Evolutionary conservation across 2,888 invertebrate genomes (phyloP).

Genomic region (Euzophera pinguis): DNA sequence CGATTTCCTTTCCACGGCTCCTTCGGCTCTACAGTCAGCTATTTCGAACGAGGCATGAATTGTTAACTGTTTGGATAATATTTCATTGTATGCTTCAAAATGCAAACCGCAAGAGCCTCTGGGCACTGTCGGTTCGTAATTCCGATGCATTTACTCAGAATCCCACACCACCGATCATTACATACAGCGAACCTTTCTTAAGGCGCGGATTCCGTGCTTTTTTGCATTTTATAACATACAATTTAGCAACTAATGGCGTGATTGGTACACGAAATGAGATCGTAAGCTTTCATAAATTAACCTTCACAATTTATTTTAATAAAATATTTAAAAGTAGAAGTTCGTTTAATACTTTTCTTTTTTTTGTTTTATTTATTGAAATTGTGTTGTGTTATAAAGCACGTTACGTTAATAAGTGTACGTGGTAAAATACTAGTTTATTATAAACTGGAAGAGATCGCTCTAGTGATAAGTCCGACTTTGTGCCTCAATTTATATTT

Average conservation of each 20-base stretch:
- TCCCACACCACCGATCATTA: constrained; percentile 11
- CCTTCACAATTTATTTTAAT: background rate
- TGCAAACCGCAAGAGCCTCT: constrained; percentile 8
- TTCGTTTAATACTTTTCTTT: too few species aligned
- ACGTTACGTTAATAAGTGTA: too few species aligned
- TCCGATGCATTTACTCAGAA: constrained; percentile 13
- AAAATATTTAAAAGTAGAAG: background rate
- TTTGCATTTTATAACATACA: constrained; percentile 63
- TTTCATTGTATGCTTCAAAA: constrained; percentile 9
- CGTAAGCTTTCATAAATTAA: constrained; percentile 10
- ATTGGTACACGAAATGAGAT: constrained; percentile 41
- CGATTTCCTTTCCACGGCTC: background rate
- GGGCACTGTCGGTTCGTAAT: constrained; percentile 9
- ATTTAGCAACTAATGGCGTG: constrained; percentile 57
- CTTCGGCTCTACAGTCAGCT: background rate
- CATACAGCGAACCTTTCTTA: constrained; percentile 3
- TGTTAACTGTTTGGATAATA: constrained; percentile 9
- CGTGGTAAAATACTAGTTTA: too few species aligned
- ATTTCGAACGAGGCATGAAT: background rate
- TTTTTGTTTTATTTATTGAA: background rate
- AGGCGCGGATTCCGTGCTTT: constrained; percentile 38
- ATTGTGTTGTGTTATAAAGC: too few species aligned
- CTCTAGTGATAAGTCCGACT: too few species aligned
- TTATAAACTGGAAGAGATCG: too few species aligned
- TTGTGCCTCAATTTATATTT: too few species aligned